Evolutionary conservation across 1,140 invertebrate genomes (phyloP).

Genomic region (Drosophila subobscura): DNA sequence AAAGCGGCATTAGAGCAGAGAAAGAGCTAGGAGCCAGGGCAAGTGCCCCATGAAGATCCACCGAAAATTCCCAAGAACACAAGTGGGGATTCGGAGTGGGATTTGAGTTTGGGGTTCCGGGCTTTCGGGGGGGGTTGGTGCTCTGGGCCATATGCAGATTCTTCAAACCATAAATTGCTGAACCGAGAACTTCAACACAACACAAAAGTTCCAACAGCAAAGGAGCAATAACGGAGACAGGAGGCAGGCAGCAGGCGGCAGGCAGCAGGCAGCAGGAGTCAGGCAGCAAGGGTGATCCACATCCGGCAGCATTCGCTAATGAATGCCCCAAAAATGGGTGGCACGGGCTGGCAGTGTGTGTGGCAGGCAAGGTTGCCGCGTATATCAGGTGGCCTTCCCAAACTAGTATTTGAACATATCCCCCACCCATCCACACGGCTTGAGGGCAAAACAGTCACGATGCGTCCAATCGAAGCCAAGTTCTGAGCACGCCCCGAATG

Average conservation of each 20-base stretch:
- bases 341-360: constrained; percentile 5
- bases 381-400: constrained; percentile 44
- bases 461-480: constrained; percentile 48
- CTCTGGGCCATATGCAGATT: constrained; percentile 63
- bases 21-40: constrained; percentile 22
- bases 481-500: constrained; percentile 21
- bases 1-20: constrained; percentile 71
- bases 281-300: constrained; percentile 13
- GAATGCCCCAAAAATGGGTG: constrained; percentile 48
- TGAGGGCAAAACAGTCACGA: constrained; percentile 7
- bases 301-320: constrained; percentile 61
- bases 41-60: constrained; percentile 54
- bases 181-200: constrained; percentile 63
- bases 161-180: constrained; percentile 76
- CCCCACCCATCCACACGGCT: background rate
- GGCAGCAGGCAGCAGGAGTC: too few relatives aligned
- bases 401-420: constrained; percentile 39
- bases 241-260: too few relatives aligned
- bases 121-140: constrained; percentile 3
- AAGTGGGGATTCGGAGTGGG: background rate
- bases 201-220: constrained; percentile 37
- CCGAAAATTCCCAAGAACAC: constrained; percentile 55
- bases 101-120: background rate
- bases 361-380: background rate
- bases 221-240: background rate